These are phyloP conservation scores for Brachionus koreanus DNA, from an alignment of 1,140 invertebrate genomes.

Conservation along the genomic window DNA sequence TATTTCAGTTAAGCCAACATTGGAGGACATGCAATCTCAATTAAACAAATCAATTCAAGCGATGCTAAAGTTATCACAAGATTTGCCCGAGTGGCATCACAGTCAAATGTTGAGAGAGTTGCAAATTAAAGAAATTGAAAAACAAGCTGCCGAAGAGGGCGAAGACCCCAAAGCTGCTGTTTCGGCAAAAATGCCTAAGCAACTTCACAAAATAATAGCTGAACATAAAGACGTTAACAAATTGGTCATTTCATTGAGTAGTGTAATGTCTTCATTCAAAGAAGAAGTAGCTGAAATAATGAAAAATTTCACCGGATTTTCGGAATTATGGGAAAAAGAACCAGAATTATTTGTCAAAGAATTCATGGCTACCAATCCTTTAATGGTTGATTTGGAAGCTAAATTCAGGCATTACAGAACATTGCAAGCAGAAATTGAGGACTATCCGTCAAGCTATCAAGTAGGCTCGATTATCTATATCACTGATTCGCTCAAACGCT, in stretches of 20 bases:
- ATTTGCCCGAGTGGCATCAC: conserved; percentile 58
- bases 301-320: conserved; percentile 52
- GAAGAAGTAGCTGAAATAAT: conserved; percentile 53
- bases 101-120: conserved; percentile 45
- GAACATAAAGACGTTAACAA: conserved; percentile 59
- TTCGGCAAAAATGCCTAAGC: conserved; percentile 50
- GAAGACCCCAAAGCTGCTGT: conserved; percentile 55
- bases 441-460: conserved; percentile 52
- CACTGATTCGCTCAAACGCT: conserved; percentile 77
- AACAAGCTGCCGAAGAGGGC: conserved; percentile 49
- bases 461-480: conserved; percentile 56
- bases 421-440: conserved; percentile 55
- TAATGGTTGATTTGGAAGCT: conserved; percentile 75
- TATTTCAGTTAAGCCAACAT: conserved; percentile 75
- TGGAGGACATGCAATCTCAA: conserved; percentile 85
- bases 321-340: conserved; percentile 62
- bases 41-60: conserved; percentile 64
- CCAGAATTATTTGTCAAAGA: conserved; percentile 70
- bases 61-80: conserved; percentile 56
- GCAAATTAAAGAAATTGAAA: conserved; percentile 61
- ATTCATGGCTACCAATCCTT: conserved; percentile 68
- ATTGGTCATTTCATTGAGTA: conserved; percentile 57
- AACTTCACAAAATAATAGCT: conserved; percentile 57
- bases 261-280: conserved; percentile 57
- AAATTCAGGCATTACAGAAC: conserved; percentile 63